Base-by-base conservation (phyloP, 1,140 invertebrate species). In the Caerostris extrusa region DNA sequence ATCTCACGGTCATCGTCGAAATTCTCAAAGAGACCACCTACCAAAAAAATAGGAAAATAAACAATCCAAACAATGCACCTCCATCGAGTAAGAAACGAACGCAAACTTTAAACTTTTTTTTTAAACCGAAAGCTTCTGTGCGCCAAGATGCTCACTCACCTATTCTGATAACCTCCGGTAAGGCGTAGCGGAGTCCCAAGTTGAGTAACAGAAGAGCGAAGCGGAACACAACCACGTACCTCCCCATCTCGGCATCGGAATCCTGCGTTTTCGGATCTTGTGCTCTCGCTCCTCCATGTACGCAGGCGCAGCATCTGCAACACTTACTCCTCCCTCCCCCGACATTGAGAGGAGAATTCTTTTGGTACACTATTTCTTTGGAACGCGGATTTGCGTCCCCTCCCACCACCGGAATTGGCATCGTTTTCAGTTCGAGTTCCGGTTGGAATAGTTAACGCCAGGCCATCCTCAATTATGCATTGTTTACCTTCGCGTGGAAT, bases 11-110 rank as follows among this genome's bases (percentile, higher is more conserved):
- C 97, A 95, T 98, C 97, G 96, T 98, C 98, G 58, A 97, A 97
- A 53, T 97, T 97, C 97, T 99, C 98, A 96, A 99, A 99, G 61
- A 99, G 96, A 61, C 98, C 98, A 95, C 98, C 98, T 99, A 53
- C 7, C 57, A n/a, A 58, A 67, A 60, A 64, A 64, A 64, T 0
- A 34, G 34, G 0, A 34, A 34, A 34, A 34, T 34, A 34, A 34
- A 34, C 34, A 34, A 34, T 34, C 34, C 34, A 34, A 34, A 34
- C 34, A 0, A 34, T 34, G 34, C 34, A 34, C 2, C 34, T 34
- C 34, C 34, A 34, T 34, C 34, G 34, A 34, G 34, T 8, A 5
- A 6, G 58, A 12, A 64, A 10, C 12, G 6, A 58, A 34, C 12
- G 12, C 4, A 8, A 4, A 3, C 34, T 6, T n/a, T n/a, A n/a